phyloP scores from a whole-genome alignment of 2,113 vertebrate species.

The Pristiophorus japonicus region DNA sequence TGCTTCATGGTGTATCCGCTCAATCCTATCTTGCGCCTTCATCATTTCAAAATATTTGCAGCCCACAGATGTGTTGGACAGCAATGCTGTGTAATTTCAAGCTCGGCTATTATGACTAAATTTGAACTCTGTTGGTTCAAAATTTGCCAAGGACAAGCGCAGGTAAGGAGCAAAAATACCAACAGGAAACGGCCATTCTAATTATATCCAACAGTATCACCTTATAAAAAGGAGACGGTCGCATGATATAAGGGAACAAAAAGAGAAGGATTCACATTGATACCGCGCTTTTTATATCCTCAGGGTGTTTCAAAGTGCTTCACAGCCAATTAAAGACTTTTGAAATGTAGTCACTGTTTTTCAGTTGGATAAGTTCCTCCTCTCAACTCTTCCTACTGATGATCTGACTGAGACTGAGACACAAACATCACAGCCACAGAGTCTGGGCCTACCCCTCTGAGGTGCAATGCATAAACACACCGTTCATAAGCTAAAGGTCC shows the following conservation, averaged over 20 bases:
- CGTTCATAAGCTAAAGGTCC: background rate
- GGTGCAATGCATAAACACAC: background rate
- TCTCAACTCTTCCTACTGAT: background rate
- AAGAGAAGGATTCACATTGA: background rate
- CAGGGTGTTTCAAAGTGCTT: background rate
- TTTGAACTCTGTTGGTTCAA: background rate
- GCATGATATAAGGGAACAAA: background rate
- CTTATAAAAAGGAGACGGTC: background rate
- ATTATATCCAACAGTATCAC: background rate
- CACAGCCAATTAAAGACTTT: background rate
- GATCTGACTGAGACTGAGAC: background rate
- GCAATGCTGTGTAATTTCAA: background rate
- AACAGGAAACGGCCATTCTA: background rate
- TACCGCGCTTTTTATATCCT: background rate
- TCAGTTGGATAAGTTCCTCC: background rate
- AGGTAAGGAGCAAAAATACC: background rate
- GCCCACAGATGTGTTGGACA: background rate
- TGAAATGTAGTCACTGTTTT: background rate
- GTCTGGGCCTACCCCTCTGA: background rate
- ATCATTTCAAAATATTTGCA: too few species aligned
- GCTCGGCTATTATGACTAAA: background rate
- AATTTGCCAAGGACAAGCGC: background rate
- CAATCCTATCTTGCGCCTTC: too few species aligned
- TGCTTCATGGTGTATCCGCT: too few species aligned
- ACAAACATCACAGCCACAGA: background rate